Evolutionary conservation across 1,140 invertebrate genomes (phyloP).

Genomic region (Lucilia sericata): DNA sequence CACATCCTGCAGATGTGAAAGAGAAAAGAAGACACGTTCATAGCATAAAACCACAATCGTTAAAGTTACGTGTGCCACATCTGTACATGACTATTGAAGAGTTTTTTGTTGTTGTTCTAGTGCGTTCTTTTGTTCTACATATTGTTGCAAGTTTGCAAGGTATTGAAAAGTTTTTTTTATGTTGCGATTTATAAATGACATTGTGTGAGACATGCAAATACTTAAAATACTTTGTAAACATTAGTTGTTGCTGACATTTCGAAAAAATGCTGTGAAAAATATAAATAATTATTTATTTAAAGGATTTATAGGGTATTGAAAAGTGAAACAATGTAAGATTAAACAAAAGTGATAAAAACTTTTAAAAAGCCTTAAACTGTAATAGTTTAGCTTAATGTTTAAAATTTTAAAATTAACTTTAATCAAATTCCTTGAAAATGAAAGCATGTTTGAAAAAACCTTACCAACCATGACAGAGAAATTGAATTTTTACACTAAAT

Average conservation of each 20-base stretch:
- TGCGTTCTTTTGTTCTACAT: not conserved
- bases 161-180: not conserved
- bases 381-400: too few species aligned
- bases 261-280: not conserved
- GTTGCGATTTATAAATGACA: not conserved
- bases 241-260: not conserved
- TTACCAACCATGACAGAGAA: too few species aligned
- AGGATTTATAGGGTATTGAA: not conserved
- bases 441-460: too few species aligned
- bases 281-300: not conserved
- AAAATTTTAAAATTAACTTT: too few species aligned
- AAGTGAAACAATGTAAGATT: too few species aligned
- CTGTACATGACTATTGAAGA: not conserved
- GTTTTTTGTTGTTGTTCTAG: not conserved
- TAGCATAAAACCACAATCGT: not conserved
- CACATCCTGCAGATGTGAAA: not conserved
- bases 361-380: too few species aligned
- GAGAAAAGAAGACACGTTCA: not conserved
- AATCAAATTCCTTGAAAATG: too few species aligned
- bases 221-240: not conserved
- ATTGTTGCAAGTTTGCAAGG: not conserved
- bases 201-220: not conserved
- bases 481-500: too few species aligned
- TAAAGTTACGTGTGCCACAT: conserved; percentile 3
- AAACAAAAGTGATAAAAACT: not conserved